Evolutionary conservation across 1,140 invertebrate genomes (phyloP).

Genomic region (Sinella curviseta): DNA sequence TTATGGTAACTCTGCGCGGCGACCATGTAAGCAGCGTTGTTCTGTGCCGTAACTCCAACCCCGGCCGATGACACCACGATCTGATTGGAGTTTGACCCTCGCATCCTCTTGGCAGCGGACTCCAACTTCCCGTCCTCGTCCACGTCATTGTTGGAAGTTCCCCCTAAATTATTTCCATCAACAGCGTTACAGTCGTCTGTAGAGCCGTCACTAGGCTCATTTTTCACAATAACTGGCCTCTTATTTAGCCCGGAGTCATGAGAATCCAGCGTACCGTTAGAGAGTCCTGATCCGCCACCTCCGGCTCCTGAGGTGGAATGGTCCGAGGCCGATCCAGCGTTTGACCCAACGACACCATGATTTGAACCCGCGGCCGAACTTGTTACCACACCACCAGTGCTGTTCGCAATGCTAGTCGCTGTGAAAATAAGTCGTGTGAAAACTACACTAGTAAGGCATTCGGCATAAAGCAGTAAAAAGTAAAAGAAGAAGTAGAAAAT

Average conservation of each 20-base stretch:
- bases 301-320: not conserved
- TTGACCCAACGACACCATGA: not conserved
- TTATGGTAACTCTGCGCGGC: constrained; percentile 53
- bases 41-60: constrained; percentile 37
- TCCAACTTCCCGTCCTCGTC: constrained; percentile 54
- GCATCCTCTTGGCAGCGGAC: constrained; percentile 48
- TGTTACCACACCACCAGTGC: not conserved
- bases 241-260: constrained; percentile 16
- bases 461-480: constrained; percentile 52
- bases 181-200: constrained; percentile 14
- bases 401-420: constrained; percentile 48
- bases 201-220: constrained; percentile 4
- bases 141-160: constrained; percentile 44
- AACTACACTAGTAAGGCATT: constrained; percentile 48
- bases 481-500: constrained; percentile 59
- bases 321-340: not conserved
- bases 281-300: constrained; percentile 20
- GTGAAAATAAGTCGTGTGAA: constrained; percentile 49
- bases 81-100: constrained; percentile 36
- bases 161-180: constrained; percentile 33
- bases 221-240: not conserved
- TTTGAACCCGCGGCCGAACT: not conserved
- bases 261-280: constrained; percentile 45
- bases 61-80: constrained; percentile 20
- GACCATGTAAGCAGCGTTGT: constrained; percentile 58